These are phyloP conservation scores for Papilio glaucus DNA, from an alignment of 1,140 invertebrate genomes.

Conservation along the genomic window DNA sequence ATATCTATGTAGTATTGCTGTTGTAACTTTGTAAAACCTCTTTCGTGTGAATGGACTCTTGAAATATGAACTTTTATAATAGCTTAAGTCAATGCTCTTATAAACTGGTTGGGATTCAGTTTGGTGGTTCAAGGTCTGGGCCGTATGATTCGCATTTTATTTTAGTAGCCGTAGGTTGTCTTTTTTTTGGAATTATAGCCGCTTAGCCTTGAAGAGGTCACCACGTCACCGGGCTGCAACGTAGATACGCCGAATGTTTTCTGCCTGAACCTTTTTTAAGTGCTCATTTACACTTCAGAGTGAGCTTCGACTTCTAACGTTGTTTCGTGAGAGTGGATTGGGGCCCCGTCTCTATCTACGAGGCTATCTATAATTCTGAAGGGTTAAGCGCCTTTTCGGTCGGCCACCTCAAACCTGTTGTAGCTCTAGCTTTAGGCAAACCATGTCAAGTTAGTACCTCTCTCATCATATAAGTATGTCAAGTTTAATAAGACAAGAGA, in stretches of 20 bases:
- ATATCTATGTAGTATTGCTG: neutral
- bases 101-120: constrained; percentile 60
- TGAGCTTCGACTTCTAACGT: no score
- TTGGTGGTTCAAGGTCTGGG: constrained; percentile 46
- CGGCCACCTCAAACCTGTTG: neutral
- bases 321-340: no score
- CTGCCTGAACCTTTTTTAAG: neutral
- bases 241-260: neutral
- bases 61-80: constrained; percentile 68
- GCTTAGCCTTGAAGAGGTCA: constrained; percentile 17
- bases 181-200: constrained; percentile 10
- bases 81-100: constrained; percentile 66
- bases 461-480: no score
- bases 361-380: no score
- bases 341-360: no score
- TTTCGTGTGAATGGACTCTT: constrained; percentile 34
- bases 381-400: neutral
- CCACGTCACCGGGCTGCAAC: neutral
- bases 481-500: no score
- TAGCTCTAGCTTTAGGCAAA: neutral
- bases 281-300: neutral
- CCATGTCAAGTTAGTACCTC: neutral
- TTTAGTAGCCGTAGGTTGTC: constrained; percentile 1
- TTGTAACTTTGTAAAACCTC: neutral
- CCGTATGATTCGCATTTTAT: constrained; percentile 12